phyloP scores from a whole-genome alignment of 2,888 invertebrate genomes.

The Sympetrum striolatum region DNA sequence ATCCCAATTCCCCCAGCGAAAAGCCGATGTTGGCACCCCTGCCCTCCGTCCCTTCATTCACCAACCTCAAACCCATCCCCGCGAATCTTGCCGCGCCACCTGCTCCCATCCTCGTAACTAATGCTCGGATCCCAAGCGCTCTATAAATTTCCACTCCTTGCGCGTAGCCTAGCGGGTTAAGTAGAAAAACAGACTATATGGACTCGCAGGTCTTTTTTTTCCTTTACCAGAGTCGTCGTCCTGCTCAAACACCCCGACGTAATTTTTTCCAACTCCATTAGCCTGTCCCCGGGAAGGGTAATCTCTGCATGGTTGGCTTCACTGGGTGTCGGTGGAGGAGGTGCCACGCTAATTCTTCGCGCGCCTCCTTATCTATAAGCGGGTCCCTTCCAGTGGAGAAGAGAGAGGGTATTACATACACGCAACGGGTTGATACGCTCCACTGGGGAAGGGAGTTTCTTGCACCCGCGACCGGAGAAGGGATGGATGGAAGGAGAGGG shows the following conservation, averaged over 20 bases:
- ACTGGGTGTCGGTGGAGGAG: not conserved
- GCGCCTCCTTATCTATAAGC: constrained; percentile 6
- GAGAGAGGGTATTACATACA: not conserved
- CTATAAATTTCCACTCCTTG: constrained; percentile 10
- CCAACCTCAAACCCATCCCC: not conserved
- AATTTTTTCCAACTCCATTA: not conserved
- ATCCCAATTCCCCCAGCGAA: not conserved
- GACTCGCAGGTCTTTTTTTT: not conserved
- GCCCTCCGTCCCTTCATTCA: not conserved
- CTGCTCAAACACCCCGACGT: not conserved
- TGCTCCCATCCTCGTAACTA: constrained; percentile 31
- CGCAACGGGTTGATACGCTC: not conserved
- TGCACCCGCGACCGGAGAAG: not conserved
- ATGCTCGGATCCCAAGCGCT: constrained; percentile 29
- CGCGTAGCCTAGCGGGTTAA: not conserved
- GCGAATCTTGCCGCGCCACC: not conserved
- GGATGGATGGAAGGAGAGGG: not conserved
- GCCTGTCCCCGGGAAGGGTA: not conserved
- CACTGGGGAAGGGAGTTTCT: not conserved
- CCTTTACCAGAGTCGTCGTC: not conserved
- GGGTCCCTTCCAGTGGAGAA: not conserved
- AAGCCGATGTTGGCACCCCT: not conserved
- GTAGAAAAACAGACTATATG: not conserved
- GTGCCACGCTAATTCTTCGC: not conserved
- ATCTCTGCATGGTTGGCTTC: not conserved